phyloP scores from a whole-genome alignment of 2,113 vertebrate species.

The Melanotaenia duboulayi region DNA sequence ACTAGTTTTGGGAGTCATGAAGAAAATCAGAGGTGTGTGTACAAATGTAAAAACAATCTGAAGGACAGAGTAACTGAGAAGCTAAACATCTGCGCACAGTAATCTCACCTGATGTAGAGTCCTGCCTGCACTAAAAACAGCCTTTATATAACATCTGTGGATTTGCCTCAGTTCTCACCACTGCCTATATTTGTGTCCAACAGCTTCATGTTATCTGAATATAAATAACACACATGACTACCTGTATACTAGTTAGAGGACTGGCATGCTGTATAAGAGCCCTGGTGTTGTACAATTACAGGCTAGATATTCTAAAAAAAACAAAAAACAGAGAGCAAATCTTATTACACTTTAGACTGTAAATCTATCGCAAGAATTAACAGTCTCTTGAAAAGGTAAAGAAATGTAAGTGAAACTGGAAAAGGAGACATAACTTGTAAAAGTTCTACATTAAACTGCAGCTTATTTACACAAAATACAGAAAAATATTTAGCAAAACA shows the following conservation, averaged over 20 bases:
- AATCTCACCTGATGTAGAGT: slow-evolving; percentile 33
- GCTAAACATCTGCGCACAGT: slow-evolving; percentile 29
- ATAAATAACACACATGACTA: background rate
- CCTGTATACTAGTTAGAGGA: too few species aligned
- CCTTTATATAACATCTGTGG: slow-evolving; percentile 29
- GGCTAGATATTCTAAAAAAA: background rate
- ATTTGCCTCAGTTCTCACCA: background rate
- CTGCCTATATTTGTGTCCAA: background rate
- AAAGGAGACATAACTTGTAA: background rate
- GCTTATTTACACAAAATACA: background rate
- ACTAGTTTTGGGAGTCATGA: background rate
- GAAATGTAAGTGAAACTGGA: background rate
- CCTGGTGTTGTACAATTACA: background rate
- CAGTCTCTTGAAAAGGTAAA: background rate
- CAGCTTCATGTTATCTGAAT: background rate
- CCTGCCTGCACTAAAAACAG: slow-evolving; percentile 11
- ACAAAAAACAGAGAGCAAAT: background rate
- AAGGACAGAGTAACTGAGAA: background rate
- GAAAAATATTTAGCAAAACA: too few species aligned
- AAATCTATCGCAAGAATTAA: background rate
- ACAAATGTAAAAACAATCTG: background rate
- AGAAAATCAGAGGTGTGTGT: background rate
- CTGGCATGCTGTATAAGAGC: background rate
- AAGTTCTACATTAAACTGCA: background rate
- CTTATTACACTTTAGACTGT: background rate